Base-by-base conservation (phyloP, 1,140 invertebrate genomes). In the Oryctes rhinoceros region DNA sequence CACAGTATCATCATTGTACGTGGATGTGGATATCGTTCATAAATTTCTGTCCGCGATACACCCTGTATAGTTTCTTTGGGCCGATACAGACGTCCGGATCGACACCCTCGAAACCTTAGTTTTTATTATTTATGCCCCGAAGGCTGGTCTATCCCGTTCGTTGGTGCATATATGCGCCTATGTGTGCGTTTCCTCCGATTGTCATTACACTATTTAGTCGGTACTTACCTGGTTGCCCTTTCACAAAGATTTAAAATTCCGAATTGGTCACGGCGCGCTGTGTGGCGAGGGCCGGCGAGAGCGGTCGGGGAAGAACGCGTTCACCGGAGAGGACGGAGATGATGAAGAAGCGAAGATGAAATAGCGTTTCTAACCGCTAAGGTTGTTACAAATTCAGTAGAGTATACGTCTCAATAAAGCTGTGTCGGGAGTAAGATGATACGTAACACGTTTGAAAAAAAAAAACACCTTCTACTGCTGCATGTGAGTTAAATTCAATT, bases 221-320 rank as follows among this genome's bases (percentile, higher is more conserved):
- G 67, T 65, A 67, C 76, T 81, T 81, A 78, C 80, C 80, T 81
- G 80, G 47, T 30, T 30, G 48, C 77, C 48, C 59, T 80, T 80
- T 77, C 37, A 37, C 48, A 78, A 78, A 80, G 67, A 78, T 48
- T 71, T 76, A 49, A 67, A 78, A 83, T 85, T 86, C 84, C 85
- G 78, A 81, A 86, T 86, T 86, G 67, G 83, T 78, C 79, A 82
- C 84, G 82, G 80, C 84, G 78, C 81, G 82, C 84, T 85, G 85
- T 84, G 85, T 84, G 84, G 84, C 83, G 84, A 85, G 83, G 81
- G 67, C 35, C 65, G 65, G 65, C 18, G 53, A 59, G 53, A 6
- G 53, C 53, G 53, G 11, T 15, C 65, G 65, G 24, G 20, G 20
- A 35, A 15, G 35, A 71, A 20, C 53, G 5, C 13, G 15, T 62